Conservation (phyloP, 1,140 invertebrate genomes). For the Caenorhabditis tropicalis region DNA sequence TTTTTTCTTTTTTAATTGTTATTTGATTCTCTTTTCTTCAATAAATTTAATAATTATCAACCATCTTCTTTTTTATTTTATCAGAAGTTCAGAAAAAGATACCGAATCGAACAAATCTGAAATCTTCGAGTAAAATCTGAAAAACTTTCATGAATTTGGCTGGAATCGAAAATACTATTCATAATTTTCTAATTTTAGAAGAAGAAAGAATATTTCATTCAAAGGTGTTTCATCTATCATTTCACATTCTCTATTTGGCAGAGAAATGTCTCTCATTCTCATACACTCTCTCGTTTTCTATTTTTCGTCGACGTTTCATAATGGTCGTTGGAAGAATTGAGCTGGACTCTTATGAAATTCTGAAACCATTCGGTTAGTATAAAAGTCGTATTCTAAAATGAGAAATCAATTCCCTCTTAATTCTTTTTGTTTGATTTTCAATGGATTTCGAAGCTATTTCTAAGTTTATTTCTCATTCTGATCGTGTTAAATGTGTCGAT, state of each 20-base stretch:
- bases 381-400: background rate
- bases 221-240: too few relatives aligned
- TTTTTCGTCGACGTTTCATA: background rate
- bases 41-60: background rate
- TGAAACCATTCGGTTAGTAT: background rate
- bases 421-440: background rate
- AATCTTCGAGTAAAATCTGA: too few relatives aligned
- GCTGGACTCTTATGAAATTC: background rate
- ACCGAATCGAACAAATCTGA: too few relatives aligned
- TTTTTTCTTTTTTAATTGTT: background rate
- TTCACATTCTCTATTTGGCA: too few relatives aligned
- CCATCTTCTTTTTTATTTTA: too few relatives aligned
- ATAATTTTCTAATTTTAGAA: too few relatives aligned
- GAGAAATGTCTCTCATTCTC: background rate
- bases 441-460: background rate
- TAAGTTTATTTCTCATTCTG: slow-evolving; percentile 92
- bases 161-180: too few relatives aligned
- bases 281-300: background rate
- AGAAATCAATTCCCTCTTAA: background rate
- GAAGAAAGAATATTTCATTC: too few relatives aligned
- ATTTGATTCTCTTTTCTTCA: background rate
- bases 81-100: too few relatives aligned
- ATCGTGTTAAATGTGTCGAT: slow-evolving; percentile 96
- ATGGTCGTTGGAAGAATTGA: background rate
- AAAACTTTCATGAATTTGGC: too few relatives aligned